These are phyloP conservation scores for Monopis laevigella DNA, from an alignment of 2,888 invertebrate genomes.

Conservation along the genomic window DNA sequence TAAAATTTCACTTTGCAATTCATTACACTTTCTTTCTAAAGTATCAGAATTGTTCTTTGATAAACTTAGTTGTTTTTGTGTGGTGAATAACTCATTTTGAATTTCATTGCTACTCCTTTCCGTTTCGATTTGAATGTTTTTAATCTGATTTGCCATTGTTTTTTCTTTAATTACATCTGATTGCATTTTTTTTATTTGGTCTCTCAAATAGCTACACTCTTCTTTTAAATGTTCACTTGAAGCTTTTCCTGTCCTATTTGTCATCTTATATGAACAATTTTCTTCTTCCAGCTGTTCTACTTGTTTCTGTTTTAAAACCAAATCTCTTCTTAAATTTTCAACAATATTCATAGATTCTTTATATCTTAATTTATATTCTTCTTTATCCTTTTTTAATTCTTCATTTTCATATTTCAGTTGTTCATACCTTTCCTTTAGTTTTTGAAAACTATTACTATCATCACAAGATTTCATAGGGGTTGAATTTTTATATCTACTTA, in stretches of 20 bases:
- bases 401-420: conserved; percentile 38
- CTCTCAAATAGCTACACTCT: conserved; percentile 50
- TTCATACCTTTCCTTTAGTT: conserved; percentile 38
- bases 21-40: conserved; percentile 68
- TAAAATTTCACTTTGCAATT: conserved; percentile 68
- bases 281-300: conserved; percentile 52
- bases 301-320: conserved; percentile 47
- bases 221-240: conserved; percentile 50
- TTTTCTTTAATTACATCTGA: conserved; percentile 57
- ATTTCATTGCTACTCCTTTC: conserved; percentile 76
- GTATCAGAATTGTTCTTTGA: conserved; percentile 66
- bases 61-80: conserved; percentile 71
- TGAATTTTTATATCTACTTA: conserved; percentile 42
- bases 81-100: conserved; percentile 71
- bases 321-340: conserved; percentile 51
- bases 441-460: conserved; percentile 35
- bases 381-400: conserved; percentile 44
- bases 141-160: conserved; percentile 60
- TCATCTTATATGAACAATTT: conserved; percentile 55
- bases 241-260: conserved; percentile 48
- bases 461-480: conserved; percentile 29
- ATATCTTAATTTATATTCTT: conserved; percentile 45
- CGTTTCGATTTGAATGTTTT: conserved; percentile 79
- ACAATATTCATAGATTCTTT: conserved; percentile 43
- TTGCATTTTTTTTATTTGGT: conserved; percentile 55